phyloP scores from a whole-genome alignment of 2,888 invertebrate species.

The Morpho achilles region DNA sequence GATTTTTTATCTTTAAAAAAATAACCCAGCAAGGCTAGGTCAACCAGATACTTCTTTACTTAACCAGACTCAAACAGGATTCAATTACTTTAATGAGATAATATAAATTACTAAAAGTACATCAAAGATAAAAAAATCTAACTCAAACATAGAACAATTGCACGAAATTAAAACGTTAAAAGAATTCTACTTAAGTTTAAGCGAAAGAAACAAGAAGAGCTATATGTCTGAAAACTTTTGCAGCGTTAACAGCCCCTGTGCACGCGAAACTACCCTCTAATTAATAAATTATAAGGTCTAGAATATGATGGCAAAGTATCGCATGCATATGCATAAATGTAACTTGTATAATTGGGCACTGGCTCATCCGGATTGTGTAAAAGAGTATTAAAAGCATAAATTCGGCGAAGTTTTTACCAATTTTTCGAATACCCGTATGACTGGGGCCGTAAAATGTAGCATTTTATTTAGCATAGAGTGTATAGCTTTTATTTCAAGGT shows the following conservation, averaged over 20 bases:
- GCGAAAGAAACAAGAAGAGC: conserved; percentile 10
- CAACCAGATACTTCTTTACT: too few relatives aligned
- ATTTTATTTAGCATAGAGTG: not conserved
- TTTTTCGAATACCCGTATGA: conserved; percentile 22
- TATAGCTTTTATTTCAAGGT: too few relatives aligned
- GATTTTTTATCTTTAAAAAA: too few relatives aligned
- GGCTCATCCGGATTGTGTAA: conserved; percentile 22
- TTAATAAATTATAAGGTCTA: not conserved
- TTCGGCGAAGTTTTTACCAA: conserved; percentile 22
- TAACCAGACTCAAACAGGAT: too few relatives aligned
- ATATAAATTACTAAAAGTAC: too few relatives aligned
- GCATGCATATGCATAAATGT: conserved; percentile 21
- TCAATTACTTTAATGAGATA: too few relatives aligned
- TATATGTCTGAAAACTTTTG: conserved; percentile 3
- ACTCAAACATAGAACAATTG: conserved; percentile 3
- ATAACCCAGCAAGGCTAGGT: too few relatives aligned
- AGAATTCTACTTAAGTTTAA: conserved; percentile 1
- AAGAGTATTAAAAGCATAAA: conserved; percentile 29
- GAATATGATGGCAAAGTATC: not conserved
- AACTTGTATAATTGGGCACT: conserved; percentile 26
- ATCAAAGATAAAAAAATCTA: not conserved
- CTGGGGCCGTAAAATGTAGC: conserved; percentile 12
- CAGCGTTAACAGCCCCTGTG: not conserved
- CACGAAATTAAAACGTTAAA: conserved; percentile 9
- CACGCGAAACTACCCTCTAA: not conserved